Conservation (phyloP, 2,888 invertebrate species). For the Andrena trimmerana region DNA sequence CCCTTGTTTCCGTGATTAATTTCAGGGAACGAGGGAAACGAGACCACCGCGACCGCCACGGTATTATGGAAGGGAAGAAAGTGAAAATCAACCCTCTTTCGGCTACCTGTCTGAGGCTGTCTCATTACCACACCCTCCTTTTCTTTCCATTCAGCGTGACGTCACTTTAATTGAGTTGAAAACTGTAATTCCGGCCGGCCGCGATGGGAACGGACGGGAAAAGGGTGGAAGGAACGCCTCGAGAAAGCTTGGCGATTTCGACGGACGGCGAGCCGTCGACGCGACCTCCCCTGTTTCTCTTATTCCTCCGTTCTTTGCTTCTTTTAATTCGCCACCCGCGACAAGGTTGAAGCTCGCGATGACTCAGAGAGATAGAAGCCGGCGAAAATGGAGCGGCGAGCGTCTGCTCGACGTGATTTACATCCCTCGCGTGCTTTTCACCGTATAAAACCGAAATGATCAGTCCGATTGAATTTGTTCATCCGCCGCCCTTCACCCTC, state of each 20-base stretch:
- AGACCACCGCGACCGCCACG: background rate
- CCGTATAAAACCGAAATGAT: conserved; percentile 41
- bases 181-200: conserved; percentile 21
- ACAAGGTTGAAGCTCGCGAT: conserved; percentile 26
- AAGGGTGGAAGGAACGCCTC: background rate
- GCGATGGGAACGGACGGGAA: background rate
- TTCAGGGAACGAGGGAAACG: background rate
- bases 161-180: conserved; percentile 52
- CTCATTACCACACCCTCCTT: conserved; percentile 8
- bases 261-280: background rate
- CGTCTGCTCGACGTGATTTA: conserved; percentile 44
- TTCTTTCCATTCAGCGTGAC: conserved; percentile 29
- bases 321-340: conserved; percentile 15
- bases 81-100: conserved; percentile 20
- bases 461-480: conserved; percentile 56
- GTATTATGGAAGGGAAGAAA: conserved; percentile 20
- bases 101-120: conserved; percentile 13
- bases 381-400: conserved; percentile 32
- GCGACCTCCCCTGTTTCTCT: background rate
- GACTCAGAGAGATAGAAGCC: conserved; percentile 41
- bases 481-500: conserved; percentile 36
- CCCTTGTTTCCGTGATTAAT: background rate
- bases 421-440: conserved; percentile 16
- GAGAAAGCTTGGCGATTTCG: conserved; percentile 11
- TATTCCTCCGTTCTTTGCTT: background rate